Evolutionary conservation across 2,797 vertebrate species (phyloP).

Genomic region (Labeo calbasu): DNA sequence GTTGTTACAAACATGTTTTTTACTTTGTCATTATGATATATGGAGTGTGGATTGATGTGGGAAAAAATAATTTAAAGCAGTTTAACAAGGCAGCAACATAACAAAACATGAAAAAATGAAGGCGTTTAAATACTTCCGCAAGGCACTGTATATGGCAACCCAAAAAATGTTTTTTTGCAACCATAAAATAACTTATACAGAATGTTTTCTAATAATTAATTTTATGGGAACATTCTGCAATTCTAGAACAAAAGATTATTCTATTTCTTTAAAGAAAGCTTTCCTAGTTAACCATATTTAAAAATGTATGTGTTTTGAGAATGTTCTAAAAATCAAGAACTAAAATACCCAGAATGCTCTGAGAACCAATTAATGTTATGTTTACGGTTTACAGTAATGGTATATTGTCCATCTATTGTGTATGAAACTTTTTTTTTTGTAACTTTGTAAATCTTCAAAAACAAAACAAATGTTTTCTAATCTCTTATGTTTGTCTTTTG

Average conservation of each 20-base stretch:
- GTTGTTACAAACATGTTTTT: no score
- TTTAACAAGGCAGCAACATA: no score
- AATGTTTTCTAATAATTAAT: neutral
- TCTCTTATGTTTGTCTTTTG: neutral
- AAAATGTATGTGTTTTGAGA: neutral
- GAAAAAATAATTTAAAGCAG: no score
- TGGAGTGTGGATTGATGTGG: no score
- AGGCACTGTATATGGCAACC: no score
- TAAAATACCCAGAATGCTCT: neutral
- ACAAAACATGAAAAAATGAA: no score
- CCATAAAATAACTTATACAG: neutral
- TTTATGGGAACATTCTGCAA: neutral
- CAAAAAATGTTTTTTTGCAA: neutral
- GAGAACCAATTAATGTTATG: neutral
- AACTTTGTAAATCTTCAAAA: neutral
- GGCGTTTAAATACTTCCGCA: no score
- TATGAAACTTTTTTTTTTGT: slow-evolving; percentile 1
- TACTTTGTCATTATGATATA: no score
- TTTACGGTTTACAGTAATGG: no score
- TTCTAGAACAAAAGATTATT: neutral
- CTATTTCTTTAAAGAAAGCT: neutral
- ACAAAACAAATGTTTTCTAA: neutral
- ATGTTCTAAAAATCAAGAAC: neutral
- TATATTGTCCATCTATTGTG: neutral
- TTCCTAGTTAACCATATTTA: neutral